Evolutionary conservation across 1,140 invertebrate genomes (phyloP).

Genomic region (Macrocentrus cingulum): DNA sequence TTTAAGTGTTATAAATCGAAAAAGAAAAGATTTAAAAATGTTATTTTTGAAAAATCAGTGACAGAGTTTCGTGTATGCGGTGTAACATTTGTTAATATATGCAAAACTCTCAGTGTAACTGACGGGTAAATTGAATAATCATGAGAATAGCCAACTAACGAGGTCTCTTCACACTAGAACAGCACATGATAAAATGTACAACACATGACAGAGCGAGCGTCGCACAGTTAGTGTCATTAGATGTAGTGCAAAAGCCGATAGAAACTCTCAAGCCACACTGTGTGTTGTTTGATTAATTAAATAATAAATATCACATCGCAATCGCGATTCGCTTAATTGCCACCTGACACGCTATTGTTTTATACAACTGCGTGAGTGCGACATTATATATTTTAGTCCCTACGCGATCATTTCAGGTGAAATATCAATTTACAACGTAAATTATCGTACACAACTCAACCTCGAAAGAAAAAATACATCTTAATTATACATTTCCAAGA

Average conservation of each 20-base stretch:
- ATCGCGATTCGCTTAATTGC: constrained; percentile 43
- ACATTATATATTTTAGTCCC: constrained; percentile 5
- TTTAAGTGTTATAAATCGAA: too few species aligned
- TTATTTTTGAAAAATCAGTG: neutral
- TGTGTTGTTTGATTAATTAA: constrained; percentile 41
- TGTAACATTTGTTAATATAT: neutral
- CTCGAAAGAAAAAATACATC: too few species aligned
- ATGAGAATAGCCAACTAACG: constrained; percentile 19
- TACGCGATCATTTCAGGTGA: neutral
- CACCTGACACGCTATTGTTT: constrained; percentile 40
- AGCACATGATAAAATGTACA: neutral
- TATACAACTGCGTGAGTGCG: constrained; percentile 13
- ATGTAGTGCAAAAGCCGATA: neutral
- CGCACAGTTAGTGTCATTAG: neutral
- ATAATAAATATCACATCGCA: constrained; percentile 43
- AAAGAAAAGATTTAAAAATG: too few species aligned
- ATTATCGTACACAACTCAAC: neutral
- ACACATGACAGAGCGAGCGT: neutral
- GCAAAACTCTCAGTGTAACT: neutral
- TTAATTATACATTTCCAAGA: too few species aligned
- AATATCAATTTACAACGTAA: neutral
- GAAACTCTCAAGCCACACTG: neutral
- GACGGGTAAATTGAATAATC: constrained; percentile 18
- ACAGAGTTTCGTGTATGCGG: neutral
- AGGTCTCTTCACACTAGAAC: neutral